Percentiles rank a stretch among this genome's conserved stretches.
Conservation (phyloP, 23 tunicate species). For the Diplosoma virens region DNA sequence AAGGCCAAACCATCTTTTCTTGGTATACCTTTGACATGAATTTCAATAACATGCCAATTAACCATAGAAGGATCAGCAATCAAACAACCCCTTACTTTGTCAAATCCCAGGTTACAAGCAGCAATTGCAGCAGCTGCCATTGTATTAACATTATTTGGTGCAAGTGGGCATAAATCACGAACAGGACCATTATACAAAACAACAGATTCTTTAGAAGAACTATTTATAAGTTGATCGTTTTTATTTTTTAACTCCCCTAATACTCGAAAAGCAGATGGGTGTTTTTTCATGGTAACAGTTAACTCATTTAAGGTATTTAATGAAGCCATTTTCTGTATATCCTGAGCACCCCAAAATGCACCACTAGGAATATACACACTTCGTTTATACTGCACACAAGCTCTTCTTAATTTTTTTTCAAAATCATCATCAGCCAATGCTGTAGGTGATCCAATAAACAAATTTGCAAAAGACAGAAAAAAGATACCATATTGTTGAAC, state of each 20-base stretch:
- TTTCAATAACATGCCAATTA: conserved; percentile 79
- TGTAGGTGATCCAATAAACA: conserved; percentile 85
- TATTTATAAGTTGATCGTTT: conserved; percentile 17
- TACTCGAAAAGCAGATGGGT: conserved; percentile 65
- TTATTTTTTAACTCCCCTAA: conserved; percentile 14
- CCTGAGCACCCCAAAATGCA: conserved; percentile 92
- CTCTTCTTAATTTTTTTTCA: conserved; percentile 30
- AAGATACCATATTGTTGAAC: conserved; percentile 45
- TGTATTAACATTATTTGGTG: conserved; percentile 92
- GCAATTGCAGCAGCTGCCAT: conserved; percentile 91
- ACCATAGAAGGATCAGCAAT: conserved; percentile 44
- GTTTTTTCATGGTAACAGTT: conserved; percentile 91
- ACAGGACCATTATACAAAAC: conserved; percentile 68
- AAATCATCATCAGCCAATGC: conserved; percentile 42
- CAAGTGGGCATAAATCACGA: conserved; percentile 69
- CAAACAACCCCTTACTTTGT: conserved; percentile 59
- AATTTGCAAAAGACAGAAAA: conserved; percentile 52
- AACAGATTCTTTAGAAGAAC: conserved; percentile 10
- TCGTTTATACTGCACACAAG: conserved; percentile 27
- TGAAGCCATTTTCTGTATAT: conserved; percentile 79
- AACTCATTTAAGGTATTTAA: conserved; percentile 20
- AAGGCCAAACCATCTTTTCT: conserved; percentile 38
- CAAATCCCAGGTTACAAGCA: conserved; percentile 71
- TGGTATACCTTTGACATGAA: conserved; percentile 56
- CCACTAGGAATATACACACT: conserved; percentile 75